A percentile compares a stretch with the other conserved stretches of the same genome.
phyloP scores from a whole-genome alignment of 2,113 vertebrate species.

The Equus przewalskii region DNA sequence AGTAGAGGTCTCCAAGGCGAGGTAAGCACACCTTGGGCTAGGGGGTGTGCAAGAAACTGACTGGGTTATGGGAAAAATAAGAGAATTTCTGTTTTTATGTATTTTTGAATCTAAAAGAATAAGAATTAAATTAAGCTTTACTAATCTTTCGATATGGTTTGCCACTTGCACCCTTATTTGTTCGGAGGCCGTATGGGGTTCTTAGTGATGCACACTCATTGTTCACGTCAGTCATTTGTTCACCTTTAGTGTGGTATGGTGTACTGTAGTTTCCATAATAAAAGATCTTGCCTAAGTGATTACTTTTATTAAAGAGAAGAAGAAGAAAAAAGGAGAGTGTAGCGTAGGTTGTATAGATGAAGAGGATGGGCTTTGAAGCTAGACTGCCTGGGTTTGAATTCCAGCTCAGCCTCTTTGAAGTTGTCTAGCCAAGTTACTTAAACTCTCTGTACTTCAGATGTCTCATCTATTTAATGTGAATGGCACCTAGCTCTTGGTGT shows the following conservation, averaged over 20 bases:
- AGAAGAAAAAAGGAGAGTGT: neutral
- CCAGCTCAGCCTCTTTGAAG: neutral
- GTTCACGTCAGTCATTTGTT: neutral
- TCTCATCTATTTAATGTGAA: neutral
- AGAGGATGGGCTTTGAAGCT: neutral
- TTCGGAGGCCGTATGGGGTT: neutral
- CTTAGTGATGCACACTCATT: neutral
- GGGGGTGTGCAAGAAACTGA: neutral
- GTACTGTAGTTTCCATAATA: neutral
- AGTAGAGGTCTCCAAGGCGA: neutral
- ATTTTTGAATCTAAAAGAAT: constrained; percentile 31
- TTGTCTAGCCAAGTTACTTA: neutral
- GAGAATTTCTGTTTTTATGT: constrained; percentile 2
- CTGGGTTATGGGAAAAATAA: neutral
- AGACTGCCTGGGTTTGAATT: neutral
- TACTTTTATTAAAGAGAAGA: constrained; percentile 28
- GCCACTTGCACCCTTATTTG: neutral
- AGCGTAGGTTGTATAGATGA: neutral
- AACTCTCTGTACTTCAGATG: neutral
- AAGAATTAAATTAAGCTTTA: constrained; percentile 37
- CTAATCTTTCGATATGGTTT: neutral
- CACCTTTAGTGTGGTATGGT: neutral
- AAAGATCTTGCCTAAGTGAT: neutral
- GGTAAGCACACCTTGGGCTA: neutral
- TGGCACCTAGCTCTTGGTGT: neutral